Evolutionary conservation across 2,797 vertebrate species (phyloP).

Genomic region (Hoplostethus atlanticus): DNA sequence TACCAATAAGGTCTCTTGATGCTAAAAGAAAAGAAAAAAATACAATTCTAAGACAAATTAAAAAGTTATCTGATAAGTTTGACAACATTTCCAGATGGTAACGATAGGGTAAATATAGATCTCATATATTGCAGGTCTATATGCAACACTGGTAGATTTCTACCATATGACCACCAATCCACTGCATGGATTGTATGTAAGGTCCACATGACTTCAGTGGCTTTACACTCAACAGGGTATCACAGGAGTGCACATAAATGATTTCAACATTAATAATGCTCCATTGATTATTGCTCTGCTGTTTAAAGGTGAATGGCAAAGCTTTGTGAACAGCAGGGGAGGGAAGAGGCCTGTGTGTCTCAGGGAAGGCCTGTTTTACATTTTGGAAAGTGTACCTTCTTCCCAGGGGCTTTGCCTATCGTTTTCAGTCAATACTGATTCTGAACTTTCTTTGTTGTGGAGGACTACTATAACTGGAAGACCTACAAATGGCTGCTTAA

Average conservation of each 20-base stretch:
- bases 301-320: conserved; percentile 86
- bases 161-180: conserved; percentile 44
- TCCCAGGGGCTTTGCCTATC: conserved; percentile 76
- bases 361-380: conserved; percentile 81
- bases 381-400: conserved; percentile 86
- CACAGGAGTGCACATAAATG: conserved; percentile 79
- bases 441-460: conserved; percentile 85
- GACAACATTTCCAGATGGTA: conserved; percentile 13
- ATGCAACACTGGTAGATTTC: conserved; percentile 13
- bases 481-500: conserved; percentile 15
- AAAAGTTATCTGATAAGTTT: not conserved
- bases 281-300: conserved; percentile 87
- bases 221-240: conserved; percentile 71
- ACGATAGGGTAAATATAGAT: conserved; percentile 42
- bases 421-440: conserved; percentile 83
- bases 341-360: conserved; percentile 56
- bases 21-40: conserved; percentile 1
- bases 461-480: conserved; percentile 41
- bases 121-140: conserved; percentile 14
- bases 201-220: conserved; percentile 70
- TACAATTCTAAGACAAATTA: not conserved
- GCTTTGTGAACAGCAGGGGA: conserved; percentile 81
- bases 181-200: conserved; percentile 56
- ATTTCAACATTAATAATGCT: conserved; percentile 87
- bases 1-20: conserved; percentile 32